phyloP scores from a whole-genome alignment of 2,888 invertebrate genomes.

The Scaptodrosophila latifasciaeformis region DNA sequence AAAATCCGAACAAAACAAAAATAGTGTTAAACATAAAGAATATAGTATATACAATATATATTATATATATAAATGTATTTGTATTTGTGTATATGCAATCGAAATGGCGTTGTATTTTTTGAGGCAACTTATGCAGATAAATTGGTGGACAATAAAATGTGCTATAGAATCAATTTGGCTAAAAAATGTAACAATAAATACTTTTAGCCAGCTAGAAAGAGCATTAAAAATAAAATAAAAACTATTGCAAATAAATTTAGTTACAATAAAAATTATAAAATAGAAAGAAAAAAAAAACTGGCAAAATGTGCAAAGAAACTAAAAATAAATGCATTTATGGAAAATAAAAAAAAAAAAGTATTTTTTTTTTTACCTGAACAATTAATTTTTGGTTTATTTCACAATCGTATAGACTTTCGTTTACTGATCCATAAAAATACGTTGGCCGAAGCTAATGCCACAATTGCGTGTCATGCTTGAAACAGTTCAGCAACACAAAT shows the following conservation, averaged over 20 bases:
- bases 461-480: too few relatives aligned
- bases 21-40: constrained; percentile 28
- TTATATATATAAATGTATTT: not conserved
- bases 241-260: constrained; percentile 18
- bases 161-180: constrained; percentile 22
- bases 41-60: constrained; percentile 17
- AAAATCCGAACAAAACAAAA: constrained; percentile 14
- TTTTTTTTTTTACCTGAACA: not conserved
- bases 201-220: too few relatives aligned
- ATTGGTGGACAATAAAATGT: constrained; percentile 55
- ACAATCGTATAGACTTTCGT: too few relatives aligned
- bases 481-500: too few relatives aligned
- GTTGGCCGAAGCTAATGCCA: too few relatives aligned
- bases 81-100: constrained; percentile 14
- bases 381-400: not conserved
- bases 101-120: constrained; percentile 53
- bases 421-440: too few relatives aligned
- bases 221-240: too few relatives aligned
- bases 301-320: not conserved
- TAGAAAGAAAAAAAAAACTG: not conserved
- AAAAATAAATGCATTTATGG: not conserved
- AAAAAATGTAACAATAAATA: too few relatives aligned
- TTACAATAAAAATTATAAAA: not conserved
- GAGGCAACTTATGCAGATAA: constrained; percentile 41
- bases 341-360: not conserved